phyloP scores from a whole-genome alignment of 2,888 invertebrate species.

The Busseola fusca region DNA sequence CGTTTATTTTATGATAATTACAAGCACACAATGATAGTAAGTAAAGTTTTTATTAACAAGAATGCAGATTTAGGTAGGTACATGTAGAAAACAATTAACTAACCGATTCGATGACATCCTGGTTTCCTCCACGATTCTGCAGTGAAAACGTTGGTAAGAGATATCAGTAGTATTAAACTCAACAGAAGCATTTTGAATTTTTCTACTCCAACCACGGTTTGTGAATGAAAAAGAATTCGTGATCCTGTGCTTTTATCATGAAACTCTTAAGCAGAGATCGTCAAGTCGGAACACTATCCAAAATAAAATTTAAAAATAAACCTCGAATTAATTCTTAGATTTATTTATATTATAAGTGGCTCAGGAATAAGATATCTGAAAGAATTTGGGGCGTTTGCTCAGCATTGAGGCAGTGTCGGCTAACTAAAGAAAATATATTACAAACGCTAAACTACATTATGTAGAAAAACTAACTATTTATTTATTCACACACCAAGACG shows the following conservation, averaged over 20 bases:
- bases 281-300: slow-evolving; percentile 33
- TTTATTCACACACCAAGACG: no score
- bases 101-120: slow-evolving; percentile 94
- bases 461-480: neutral
- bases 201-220: slow-evolving; percentile 31
- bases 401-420: neutral
- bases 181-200: slow-evolving; percentile 74
- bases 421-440: neutral
- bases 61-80: no score
- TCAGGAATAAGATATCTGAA: neutral
- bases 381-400: neutral
- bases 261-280: slow-evolving; percentile 46
- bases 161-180: slow-evolving; percentile 74
- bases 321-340: neutral
- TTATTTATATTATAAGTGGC: neutral
- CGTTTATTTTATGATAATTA: neutral
- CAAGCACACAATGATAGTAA: neutral
- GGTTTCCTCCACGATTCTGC: slow-evolving; percentile 91
- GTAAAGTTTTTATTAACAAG: neutral
- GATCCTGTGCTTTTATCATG: slow-evolving; percentile 61
- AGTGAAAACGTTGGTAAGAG: slow-evolving; percentile 80
- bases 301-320: neutral
- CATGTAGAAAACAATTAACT: slow-evolving; percentile 63
- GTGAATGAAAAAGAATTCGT: slow-evolving; percentile 62
- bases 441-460: neutral